Base-by-base conservation (phyloP, 1,140 invertebrate genomes). In the Lanistes nyassanus region DNA sequence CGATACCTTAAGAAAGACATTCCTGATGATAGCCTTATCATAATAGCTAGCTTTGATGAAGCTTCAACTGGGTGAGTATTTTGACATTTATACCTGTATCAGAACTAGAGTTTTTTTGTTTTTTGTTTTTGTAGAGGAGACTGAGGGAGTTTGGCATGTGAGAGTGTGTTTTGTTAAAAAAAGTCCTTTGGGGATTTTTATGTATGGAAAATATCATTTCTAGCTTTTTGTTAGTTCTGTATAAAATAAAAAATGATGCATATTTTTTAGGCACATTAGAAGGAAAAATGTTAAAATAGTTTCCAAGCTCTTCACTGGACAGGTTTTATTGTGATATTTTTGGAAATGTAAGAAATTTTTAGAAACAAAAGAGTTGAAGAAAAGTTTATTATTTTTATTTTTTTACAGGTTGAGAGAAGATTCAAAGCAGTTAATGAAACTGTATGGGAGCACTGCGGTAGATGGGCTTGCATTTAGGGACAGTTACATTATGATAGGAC, bases 401-500 rank as follows among this genome's bases (percentile, higher is more conserved):
- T 56, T 78, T 74, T 80, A 5, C 68, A 88, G 87, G 21, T 68
- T 88, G 42, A 83, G 82, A 51, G 82, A 85, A 65, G 81, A 84
- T 37, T 75, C 79, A 2, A 82, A 78, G 56, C 77, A 78, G 36
- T 83, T 80, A 80, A 37, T 88, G 75, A 77, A 76, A 42, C 56
- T 77, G 4, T 85, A 82, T 81, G 91, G 91, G 1, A 91, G 90
- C 82, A 85, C 84, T 23, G 82, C 88, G 39, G 87, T 91, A 66
- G 87, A 90, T 76, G 89, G 90, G 68, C 80, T 92, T 23, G 87
- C 86, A 39, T 92, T 91, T 78, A 82, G 91, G 34, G 91, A 91
- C 51, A 88, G 89, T 65, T 92, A 91, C 87, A 90, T 91, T 75
- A 89, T 92, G 84, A 88, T 92, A 66, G 90, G 91, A n/a, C 91